A percentile compares a stretch with the other conserved stretches of the same genome.
phyloP scores from a whole-genome alignment of 1,140 invertebrate species.

The Tribolium castaneum region DNA sequence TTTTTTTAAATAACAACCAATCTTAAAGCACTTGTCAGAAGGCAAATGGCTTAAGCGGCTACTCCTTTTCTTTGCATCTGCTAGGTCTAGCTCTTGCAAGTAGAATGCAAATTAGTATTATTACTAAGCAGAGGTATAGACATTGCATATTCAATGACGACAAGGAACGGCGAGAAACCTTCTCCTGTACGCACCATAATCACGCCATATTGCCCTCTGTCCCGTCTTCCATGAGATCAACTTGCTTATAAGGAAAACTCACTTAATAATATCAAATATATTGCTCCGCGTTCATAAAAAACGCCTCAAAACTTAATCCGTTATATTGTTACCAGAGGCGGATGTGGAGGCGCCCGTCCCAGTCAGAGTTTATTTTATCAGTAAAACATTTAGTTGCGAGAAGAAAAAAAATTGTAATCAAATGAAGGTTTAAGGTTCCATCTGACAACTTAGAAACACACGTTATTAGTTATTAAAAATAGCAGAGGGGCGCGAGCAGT shows the following conservation, averaged over 20 bases:
- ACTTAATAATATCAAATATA: not conserved
- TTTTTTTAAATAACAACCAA: too few relatives aligned
- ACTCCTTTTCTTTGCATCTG: not conserved
- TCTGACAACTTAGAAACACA: too few relatives aligned
- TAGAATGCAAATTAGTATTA: slow-evolving; percentile 38
- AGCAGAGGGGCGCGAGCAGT: not conserved
- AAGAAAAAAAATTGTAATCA: too few relatives aligned
- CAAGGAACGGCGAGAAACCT: slow-evolving; percentile 6
- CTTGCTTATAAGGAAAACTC: not conserved
- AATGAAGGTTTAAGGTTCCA: too few relatives aligned
- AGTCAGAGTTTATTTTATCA: too few relatives aligned
- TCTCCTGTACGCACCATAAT: slow-evolving; percentile 31
- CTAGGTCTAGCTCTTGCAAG: not conserved
- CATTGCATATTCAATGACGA: slow-evolving; percentile 41
- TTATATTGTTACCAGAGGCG: not conserved
- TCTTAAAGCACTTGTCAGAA: too few relatives aligned
- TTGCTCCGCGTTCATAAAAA: not conserved
- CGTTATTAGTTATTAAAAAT: not conserved
- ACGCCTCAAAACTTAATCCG: not conserved
- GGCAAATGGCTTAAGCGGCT: too few relatives aligned
- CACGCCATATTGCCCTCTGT: slow-evolving; percentile 3
- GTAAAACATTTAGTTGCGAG: too few relatives aligned
- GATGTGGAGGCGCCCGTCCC: not conserved
- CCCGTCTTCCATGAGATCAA: not conserved
- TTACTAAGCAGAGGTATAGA: slow-evolving; percentile 32